A percentile compares a stretch with the other conserved stretches of the same genome.
These are phyloP conservation scores for Hyposoter dolosus DNA, from an alignment of 2,888 invertebrate genomes.

Conservation along the genomic window DNA sequence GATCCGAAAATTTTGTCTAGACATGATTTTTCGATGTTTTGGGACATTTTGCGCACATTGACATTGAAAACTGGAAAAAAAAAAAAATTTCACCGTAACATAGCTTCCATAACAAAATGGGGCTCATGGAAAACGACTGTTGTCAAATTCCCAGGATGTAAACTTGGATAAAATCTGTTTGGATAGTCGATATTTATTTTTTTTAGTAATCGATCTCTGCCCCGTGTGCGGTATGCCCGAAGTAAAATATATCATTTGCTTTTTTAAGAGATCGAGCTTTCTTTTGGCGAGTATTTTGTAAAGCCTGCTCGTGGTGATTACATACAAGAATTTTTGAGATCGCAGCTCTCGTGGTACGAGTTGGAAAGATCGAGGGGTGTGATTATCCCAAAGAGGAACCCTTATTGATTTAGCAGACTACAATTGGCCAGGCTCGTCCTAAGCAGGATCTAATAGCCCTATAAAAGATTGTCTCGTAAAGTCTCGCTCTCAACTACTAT, in stretches of 20 bases:
- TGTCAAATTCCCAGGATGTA: not conserved
- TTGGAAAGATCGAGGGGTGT: constrained; percentile 61
- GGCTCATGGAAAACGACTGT: not conserved
- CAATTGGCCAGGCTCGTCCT: constrained; percentile 82
- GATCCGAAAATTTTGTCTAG: too few species aligned
- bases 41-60: too few species aligned
- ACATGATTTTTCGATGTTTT: too few species aligned
- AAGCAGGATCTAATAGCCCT: constrained; percentile 84
- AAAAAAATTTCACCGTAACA: too few species aligned
- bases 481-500: constrained; percentile 70
- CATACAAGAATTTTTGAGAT: not conserved
- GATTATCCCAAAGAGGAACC: constrained; percentile 73
- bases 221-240: not conserved
- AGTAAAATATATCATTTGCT: constrained; percentile 20
- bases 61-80: too few species aligned
- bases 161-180: not conserved
- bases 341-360: constrained; percentile 1
- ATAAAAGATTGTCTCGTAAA: constrained; percentile 79
- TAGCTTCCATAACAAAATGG: too few species aligned
- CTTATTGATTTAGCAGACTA: constrained; percentile 84
- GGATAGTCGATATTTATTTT: not conserved
- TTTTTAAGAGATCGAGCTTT: constrained; percentile 40
- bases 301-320: not conserved
- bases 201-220: not conserved
- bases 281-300: not conserved